Percentiles rank a stretch among this genome's conserved stretches.
Evolutionary conservation across 2,888 invertebrate genomes (phyloP).

Genomic region (Hirtodrosophila cameraria): DNA sequence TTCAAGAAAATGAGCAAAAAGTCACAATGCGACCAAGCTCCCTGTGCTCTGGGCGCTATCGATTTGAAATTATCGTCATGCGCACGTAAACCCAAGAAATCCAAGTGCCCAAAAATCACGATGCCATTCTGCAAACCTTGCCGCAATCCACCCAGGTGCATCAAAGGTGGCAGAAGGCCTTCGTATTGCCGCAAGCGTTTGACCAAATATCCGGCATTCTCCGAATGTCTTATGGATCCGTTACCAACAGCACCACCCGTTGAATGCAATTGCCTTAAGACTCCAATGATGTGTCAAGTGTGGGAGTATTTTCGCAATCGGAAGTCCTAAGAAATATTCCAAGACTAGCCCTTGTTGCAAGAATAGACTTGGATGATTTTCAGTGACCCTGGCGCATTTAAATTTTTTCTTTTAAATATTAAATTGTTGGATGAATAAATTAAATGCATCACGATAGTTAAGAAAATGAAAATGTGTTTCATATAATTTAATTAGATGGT

Average conservation of each 20-base stretch:
- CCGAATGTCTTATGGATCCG: slow-evolving; percentile 56
- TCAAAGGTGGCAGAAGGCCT: neutral
- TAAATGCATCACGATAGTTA: no score
- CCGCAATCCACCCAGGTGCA: slow-evolving; percentile 15
- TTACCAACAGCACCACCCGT: slow-evolving; percentile 38
- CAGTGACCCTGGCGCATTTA: neutral
- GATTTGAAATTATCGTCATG: slow-evolving; percentile 20
- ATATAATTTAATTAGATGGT: no score
- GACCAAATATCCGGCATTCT: slow-evolving; percentile 67
- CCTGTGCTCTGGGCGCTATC: neutral
- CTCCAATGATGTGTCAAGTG: slow-evolving; percentile 59
- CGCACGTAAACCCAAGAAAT: neutral
- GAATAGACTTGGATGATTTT: no score
- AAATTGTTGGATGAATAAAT: no score
- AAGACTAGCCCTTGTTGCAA: no score
- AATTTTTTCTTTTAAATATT: neutral
- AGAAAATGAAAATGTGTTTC: no score
- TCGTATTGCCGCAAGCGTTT: slow-evolving; percentile 37
- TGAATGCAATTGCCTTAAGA: slow-evolving; percentile 58
- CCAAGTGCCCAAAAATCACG: slow-evolving; percentile 19
- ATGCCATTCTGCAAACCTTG: slow-evolving; percentile 40
- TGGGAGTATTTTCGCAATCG: slow-evolving; percentile 64
- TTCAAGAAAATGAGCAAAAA: neutral
- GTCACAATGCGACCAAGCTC: neutral
- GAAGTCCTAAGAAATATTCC: slow-evolving; percentile 54